Evolutionary conservation across 2,888 invertebrate species (phyloP).

Genomic region (Tenthredo livida): DNA sequence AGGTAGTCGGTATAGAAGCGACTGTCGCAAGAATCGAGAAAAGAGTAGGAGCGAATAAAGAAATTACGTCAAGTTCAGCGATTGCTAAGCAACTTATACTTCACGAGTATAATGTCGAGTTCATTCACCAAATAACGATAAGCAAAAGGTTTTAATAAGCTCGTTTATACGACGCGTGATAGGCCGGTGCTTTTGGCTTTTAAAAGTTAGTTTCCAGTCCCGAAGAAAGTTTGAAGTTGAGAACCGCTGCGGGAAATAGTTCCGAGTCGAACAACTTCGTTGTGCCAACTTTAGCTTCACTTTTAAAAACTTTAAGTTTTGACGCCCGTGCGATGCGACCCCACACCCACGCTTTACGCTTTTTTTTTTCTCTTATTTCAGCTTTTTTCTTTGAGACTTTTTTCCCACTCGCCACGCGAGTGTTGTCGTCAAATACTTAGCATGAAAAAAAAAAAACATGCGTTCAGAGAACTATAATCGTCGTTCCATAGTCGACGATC

Average conservation of each 20-base stretch:
- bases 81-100: neutral
- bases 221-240: conserved; percentile 44
- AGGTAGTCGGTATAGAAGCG: neutral
- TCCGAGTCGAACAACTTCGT: conserved; percentile 41
- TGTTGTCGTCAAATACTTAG: neutral
- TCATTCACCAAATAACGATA: conserved; percentile 19
- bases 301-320: conserved; percentile 48
- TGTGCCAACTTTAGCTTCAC: conserved; percentile 40
- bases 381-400: neutral
- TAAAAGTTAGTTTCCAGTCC: conserved; percentile 24
- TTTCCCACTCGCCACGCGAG: neutral
- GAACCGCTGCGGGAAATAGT: conserved; percentile 41
- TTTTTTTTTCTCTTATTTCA: neutral
- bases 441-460: neutral
- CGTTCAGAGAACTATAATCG: neutral
- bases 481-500: neutral
- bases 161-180: conserved; percentile 24
- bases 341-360: neutral
- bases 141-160: neutral
- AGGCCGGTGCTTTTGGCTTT: conserved; percentile 17
- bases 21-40: neutral
- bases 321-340: neutral
- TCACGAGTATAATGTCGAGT: neutral
- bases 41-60: conserved; percentile 13
- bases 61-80: conserved; percentile 20